These are phyloP conservation scores for Isoperla grammatica DNA, from an alignment of 2,888 invertebrate genomes.

Conservation along the genomic window DNA sequence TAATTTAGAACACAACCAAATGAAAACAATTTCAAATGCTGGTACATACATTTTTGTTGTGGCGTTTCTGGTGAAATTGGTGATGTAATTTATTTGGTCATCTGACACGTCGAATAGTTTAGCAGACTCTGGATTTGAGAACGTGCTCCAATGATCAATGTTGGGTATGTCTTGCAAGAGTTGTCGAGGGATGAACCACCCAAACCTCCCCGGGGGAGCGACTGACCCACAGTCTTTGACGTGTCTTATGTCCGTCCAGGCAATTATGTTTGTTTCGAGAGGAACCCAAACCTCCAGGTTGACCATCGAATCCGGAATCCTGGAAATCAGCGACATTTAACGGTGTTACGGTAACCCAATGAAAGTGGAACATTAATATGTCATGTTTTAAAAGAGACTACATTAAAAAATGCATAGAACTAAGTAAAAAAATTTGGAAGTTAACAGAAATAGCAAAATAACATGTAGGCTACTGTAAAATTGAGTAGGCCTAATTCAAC, in stretches of 20 bases:
- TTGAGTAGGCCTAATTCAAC: too few relatives aligned
- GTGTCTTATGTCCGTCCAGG: slow-evolving; percentile 41
- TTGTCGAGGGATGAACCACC: slow-evolving; percentile 57
- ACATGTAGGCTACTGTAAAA: too few relatives aligned
- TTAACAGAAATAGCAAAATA: too few relatives aligned
- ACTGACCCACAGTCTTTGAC: slow-evolving; percentile 51
- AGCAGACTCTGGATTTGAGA: slow-evolving; percentile 45
- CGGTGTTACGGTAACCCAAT: not conserved
- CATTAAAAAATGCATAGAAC: too few relatives aligned
- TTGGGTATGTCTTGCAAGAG: slow-evolving; percentile 40
- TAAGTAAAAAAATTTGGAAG: too few relatives aligned
- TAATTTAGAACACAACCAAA: too few relatives aligned
- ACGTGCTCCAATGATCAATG: slow-evolving; percentile 53
- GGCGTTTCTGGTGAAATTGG: slow-evolving; percentile 38
- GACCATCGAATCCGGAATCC: slow-evolving; percentile 49
- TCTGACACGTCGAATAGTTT: slow-evolving; percentile 47
- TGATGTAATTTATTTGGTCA: slow-evolving; percentile 38
- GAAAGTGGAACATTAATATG: too few relatives aligned
- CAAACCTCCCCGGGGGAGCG: slow-evolving; percentile 51
- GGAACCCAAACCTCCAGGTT: slow-evolving; percentile 68
- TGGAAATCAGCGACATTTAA: slow-evolving; percentile 32
- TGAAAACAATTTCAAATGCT: not conserved
- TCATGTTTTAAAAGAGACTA: too few relatives aligned
- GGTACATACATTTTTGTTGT: slow-evolving; percentile 36
- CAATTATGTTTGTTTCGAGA: slow-evolving; percentile 52